Base-by-base conservation (phyloP, 2,888 invertebrate species). In the Arctia plantaginis region DNA sequence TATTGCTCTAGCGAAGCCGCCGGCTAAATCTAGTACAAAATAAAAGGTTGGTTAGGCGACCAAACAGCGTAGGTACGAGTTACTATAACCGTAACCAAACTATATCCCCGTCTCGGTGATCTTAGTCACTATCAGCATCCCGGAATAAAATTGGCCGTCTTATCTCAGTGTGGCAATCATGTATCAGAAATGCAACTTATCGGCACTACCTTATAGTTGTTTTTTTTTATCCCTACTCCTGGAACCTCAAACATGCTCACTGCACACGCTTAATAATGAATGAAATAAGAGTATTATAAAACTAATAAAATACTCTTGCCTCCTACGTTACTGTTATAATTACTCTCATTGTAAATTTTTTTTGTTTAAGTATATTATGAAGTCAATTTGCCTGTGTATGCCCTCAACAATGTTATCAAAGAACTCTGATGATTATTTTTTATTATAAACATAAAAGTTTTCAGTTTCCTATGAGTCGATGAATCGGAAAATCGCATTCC, bases 71-170 rank as follows among this genome's bases (percentile, higher is more conserved):
- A 39, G 0, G 39, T 4, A 6, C 59, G 27, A 27, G 59, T 59
- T 59, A 27, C 27, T 27, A 27, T 27, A 10, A 13, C 59, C 27
- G 59, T 27, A 15, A 27, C 27, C 15, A 27, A 59, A 59, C 27
- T 27, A 59, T 27, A 59, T 27, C n/a, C 27, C 59, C 27, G 59
- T 59, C 59, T 27, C 15, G 59, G 59, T 55, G 51, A 55, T 55
- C 51, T 55, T 55, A 55, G n/a, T 55, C 51, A 55, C 51, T 55
- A 55, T 55, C 51, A 55, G 51, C 51, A 55, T 55, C 23, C n/a
- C 12, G 51, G 51, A n/a, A 55, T 55, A 55, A n/a, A 55, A 55
- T 55, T 55, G 51, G 12, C 51, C 23, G 51, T 55, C 8, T 55
- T 55, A 55, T 55, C 51, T 12, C 51, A 55, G 10, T 55, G 51